A percentile compares a stretch with the other conserved stretches of the same genome.
Evolutionary conservation across 1,140 invertebrate species (phyloP).

Genomic region (Macrocentrus cingulum): DNA sequence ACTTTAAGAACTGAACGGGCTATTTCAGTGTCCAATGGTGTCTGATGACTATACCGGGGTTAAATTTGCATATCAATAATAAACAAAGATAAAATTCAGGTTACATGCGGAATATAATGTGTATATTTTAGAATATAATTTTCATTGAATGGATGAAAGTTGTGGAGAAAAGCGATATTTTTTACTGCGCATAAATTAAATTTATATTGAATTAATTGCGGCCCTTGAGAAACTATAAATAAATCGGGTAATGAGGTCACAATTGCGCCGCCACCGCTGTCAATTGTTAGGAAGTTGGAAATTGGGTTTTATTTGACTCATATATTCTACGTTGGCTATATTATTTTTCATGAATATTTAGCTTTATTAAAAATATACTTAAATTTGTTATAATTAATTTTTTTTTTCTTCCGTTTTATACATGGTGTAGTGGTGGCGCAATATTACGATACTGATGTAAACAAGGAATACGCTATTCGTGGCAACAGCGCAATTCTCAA

Average conservation of each 20-base stretch:
- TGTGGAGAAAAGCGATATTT: too few species aligned
- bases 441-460: slow-evolving; percentile 83
- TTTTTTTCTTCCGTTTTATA: slow-evolving; percentile 2
- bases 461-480: slow-evolving; percentile 88
- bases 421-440: slow-evolving; percentile 76
- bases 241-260: slow-evolving; percentile 10
- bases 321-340: background rate
- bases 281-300: slow-evolving; percentile 25
- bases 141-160: too few species aligned
- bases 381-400: slow-evolving; percentile 2
- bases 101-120: too few species aligned
- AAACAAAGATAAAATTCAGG: too few species aligned
- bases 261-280: slow-evolving; percentile 25
- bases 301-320: slow-evolving; percentile 2
- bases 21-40: too few species aligned
- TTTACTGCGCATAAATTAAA: slow-evolving; percentile 1
- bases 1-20: too few species aligned
- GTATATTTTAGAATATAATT: too few species aligned
- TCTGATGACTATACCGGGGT: too few species aligned
- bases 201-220: background rate
- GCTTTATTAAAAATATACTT: background rate
- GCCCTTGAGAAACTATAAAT: slow-evolving; percentile 8
- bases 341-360: background rate
- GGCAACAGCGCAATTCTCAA: slow-evolving; percentile 89
- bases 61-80: too few species aligned